These are phyloP conservation scores for Rhamphomyia laevipes DNA, from an alignment of 2,888 invertebrate genomes.

Conservation along the genomic window DNA sequence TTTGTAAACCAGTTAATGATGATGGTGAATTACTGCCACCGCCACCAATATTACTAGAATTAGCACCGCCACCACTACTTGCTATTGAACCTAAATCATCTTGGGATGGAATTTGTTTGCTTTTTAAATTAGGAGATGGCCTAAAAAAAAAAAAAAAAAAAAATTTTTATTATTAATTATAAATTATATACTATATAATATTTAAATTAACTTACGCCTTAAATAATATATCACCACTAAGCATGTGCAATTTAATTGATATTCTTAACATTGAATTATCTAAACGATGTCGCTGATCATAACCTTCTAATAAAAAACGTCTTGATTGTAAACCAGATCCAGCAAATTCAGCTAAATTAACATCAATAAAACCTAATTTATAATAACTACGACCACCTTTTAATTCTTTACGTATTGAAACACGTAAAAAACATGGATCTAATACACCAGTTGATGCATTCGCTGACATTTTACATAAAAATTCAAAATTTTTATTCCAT, in stretches of 20 bases:
- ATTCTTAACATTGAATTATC: conserved; percentile 94
- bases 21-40: conserved; percentile 3
- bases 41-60: conserved; percentile 16
- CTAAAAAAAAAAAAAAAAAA: conserved; percentile 30
- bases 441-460: conserved; percentile 90
- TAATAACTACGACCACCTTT: conserved; percentile 53
- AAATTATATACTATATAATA: no score
- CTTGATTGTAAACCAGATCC: conserved; percentile 79
- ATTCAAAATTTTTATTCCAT: conserved; percentile 85
- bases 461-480: conserved; percentile 94
- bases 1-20: conserved; percentile 23
- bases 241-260: conserved; percentile 84
- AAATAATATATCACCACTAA: conserved; percentile 92
- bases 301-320: conserved; percentile 88
- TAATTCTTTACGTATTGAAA: conserved; percentile 88
- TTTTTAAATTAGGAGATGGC: conserved; percentile 51
- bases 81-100: conserved; percentile 31
- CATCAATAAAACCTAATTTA: conserved; percentile 94
- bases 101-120: conserved; percentile 42
- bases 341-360: conserved; percentile 94
- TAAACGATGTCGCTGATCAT: conserved; percentile 82
- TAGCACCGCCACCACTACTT: conserved; percentile 5
- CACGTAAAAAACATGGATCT: conserved; percentile 83
- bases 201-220: conserved; percentile 78
- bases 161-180: not conserved